Base-by-base conservation (phyloP, 92 coral and sea anemone species). In the Isaurus tuberculatus region DNA sequence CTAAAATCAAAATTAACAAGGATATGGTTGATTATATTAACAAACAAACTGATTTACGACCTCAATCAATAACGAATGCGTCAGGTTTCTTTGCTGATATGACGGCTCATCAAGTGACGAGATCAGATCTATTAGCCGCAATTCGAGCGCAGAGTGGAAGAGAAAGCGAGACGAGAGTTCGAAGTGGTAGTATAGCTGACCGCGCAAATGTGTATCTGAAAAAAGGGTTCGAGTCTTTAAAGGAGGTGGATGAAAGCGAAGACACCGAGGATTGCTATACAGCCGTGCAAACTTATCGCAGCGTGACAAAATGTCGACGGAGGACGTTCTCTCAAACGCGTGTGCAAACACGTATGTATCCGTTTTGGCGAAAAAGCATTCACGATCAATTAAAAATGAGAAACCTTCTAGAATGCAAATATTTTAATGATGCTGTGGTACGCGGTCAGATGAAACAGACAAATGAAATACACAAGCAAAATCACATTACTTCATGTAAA, bases 361-460 rank as follows among this genome's bases (percentile, higher is more conserved):
- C 93, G 20, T 81, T 90, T 46, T 94, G 98, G 98, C 88, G 93
- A 51, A 89, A 89, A 70, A 91, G 89, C 79, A 42, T 94, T 11
- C 49, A 68, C 20, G 86, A 90, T 67, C 98, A 94, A 83, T 83
- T 94, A 55, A 79, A 85, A 75, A 94, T 94, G 95, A 81, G 98
- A 57, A 94, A 94, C 85, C 90, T 94, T 67, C 79, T 94, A 3
- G 98, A 94, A 42, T 91, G 95, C 81, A 94, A 91, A 87, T 94
- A 91, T 66, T 94, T 94, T 77, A 88, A 92, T 5, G 98, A 94
- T 72, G 93, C 95, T 25, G 64, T 94, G 2, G 95, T 81, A 34
- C 83, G 98, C 14, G 81, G 95, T 20, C 81, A 88, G 1, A 83
- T 94, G 84, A 72, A 94, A 8, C 91, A 89, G 88, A 48, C 90